Conservation (phyloP, 2,113 vertebrate species). For the Neoarius graeffei region DNA sequence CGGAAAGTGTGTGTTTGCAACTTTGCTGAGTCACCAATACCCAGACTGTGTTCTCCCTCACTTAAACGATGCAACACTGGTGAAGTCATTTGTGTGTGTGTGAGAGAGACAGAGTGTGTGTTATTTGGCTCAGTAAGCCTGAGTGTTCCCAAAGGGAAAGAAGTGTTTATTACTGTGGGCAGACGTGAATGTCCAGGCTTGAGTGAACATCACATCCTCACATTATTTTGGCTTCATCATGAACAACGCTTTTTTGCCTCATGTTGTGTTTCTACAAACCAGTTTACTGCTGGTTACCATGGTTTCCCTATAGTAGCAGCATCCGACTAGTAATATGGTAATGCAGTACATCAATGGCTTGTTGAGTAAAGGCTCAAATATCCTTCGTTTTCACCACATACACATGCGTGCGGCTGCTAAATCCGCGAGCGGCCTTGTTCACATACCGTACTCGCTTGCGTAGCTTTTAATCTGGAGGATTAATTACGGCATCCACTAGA, state of each 20-base stretch:
- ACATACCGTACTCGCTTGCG: no score
- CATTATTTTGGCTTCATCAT: neutral
- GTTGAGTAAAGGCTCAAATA: neutral
- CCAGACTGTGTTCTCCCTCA: neutral
- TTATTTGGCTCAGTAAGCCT: neutral
- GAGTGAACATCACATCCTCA: neutral
- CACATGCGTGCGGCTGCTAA: no score
- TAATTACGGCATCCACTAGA: neutral
- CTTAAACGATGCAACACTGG: neutral
- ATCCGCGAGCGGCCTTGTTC: no score
- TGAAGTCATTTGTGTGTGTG: conserved; percentile 11
- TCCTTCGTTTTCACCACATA: no score
- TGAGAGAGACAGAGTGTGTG: neutral
- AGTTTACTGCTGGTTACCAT: neutral
- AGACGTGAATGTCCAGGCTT: neutral
- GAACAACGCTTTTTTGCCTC: neutral
- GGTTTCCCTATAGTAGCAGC: neutral
- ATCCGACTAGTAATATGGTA: neutral
- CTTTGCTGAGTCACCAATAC: neutral
- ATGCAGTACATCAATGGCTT: neutral
- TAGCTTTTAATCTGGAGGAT: no score
- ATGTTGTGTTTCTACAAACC: neutral
- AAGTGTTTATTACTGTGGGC: conserved; percentile 1
- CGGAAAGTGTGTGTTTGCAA: neutral
- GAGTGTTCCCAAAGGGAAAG: neutral